These are phyloP conservation scores for Stenchaetothrips biformis DNA, from an alignment of 2,888 invertebrate species.

Conservation along the genomic window DNA sequence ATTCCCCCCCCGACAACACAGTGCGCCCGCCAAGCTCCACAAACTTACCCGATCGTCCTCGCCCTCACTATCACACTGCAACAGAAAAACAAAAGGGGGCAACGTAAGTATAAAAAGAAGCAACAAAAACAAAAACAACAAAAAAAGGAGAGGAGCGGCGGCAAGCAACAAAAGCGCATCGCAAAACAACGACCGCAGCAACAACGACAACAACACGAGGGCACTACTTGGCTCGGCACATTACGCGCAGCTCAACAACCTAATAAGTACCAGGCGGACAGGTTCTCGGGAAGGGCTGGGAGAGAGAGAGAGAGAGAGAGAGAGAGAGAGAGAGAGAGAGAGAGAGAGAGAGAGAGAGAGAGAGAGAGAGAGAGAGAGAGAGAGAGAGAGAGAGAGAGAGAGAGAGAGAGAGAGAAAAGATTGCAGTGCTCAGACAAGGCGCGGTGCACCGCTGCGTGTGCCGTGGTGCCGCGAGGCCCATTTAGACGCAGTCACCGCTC, in stretches of 20 bases:
- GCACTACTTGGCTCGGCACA: too few species aligned
- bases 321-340: not conserved
- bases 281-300: too few species aligned
- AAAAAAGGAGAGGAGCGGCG: not conserved
- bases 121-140: not conserved
- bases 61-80: constrained; percentile 90
- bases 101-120: not conserved
- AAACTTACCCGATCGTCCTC: constrained; percentile 82
- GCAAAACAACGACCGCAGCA: not conserved
- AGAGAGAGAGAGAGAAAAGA: not conserved
- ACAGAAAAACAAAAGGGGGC: constrained; percentile 51
- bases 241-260: too few species aligned
- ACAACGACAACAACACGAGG: too few species aligned
- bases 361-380: not conserved
- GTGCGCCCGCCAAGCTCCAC: not conserved
- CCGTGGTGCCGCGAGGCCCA: not conserved
- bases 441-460: too few species aligned
- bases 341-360: not conserved
- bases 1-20: too few species aligned
- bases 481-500: not conserved
- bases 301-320: too few species aligned
- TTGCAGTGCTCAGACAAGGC: too few species aligned
- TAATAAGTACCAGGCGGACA: not conserved
- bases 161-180: not conserved
- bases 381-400: not conserved